A percentile compares a stretch with the other conserved stretches of the same genome.
Evolutionary conservation across 2,113 vertebrate species (phyloP).

Genomic region (Ondatra zibethicus): DNA sequence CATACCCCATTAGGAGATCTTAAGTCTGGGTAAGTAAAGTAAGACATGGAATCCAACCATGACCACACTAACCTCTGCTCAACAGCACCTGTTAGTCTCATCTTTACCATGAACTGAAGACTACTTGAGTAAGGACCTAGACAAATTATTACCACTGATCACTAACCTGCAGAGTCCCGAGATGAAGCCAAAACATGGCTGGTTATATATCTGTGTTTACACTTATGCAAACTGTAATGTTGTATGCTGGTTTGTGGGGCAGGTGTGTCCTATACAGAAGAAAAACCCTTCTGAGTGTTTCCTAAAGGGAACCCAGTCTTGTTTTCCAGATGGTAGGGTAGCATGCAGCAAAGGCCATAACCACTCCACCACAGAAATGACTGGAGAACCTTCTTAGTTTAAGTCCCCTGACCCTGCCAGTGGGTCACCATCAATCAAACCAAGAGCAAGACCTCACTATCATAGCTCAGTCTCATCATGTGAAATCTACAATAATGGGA

Average conservation of each 20-base stretch:
- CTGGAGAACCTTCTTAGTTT: not conserved
- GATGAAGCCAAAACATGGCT: not conserved
- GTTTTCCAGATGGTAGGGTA: not conserved
- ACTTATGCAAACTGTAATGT: slow-evolving; percentile 6
- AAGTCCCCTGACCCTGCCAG: not conserved
- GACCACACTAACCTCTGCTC: not conserved
- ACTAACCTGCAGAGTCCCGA: not conserved
- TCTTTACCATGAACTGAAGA: not conserved
- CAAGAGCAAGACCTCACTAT: not conserved
- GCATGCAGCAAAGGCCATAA: not conserved
- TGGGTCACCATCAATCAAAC: not conserved
- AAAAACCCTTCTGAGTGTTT: not conserved
- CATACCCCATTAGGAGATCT: not conserved
- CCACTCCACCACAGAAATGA: not conserved
- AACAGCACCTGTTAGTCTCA: not conserved
- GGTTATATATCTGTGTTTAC: not conserved
- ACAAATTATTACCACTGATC: not conserved
- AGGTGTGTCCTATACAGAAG: not conserved
- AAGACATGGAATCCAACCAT: not conserved
- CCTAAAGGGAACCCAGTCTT: not conserved
- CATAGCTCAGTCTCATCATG: not conserved
- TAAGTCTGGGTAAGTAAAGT: not conserved
- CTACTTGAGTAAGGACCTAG: not conserved
- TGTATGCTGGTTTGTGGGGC: not conserved
- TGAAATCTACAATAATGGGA: not conserved